Evolutionary conservation across 2,113 vertebrate genomes (phyloP), one percentile per base, ranked within the genome.

Genomic region (Syngnathus scovelli): DNA sequence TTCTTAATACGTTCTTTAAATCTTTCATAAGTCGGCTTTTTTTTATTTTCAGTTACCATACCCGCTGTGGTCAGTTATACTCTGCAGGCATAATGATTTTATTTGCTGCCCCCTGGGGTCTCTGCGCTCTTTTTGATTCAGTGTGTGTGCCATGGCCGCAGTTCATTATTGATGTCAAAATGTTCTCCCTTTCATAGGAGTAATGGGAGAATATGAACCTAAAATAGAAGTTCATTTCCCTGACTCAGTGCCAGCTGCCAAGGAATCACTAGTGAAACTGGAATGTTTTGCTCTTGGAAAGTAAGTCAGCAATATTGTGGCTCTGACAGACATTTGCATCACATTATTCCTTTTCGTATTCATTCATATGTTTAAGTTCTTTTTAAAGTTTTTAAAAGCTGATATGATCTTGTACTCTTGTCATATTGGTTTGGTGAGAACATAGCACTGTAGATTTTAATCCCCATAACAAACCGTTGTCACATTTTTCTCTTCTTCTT

Each of bases 201-300:
- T 92, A 68, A 98, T 98, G 96, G 96, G 96, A 55, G 96, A 98
- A 89, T 98, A 98, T 7, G 96, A 98, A 86, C 96, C 96, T 58
- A 98, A 98, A 92, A 98, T 98, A 90, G 96, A 98, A 92, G 93
- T 98, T 83, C 94, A 96, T 88, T 98, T 98, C 86, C 92, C 94
- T 3, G 95, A 98, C 86, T 93, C 89, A 0, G 89, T 98, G 64
- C 95, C 93, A 65, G 94, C 94, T 77, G 94, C 95, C 6, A 96
- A 95, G 81, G 96, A 95, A 69, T 94, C 95, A 0, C 90, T 91
- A 37, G 93, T 98, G 80, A 95, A 86, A 82, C 90, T 98, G 52
- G 96, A 98, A 80, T 98, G 96, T 75, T 98, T 98, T 68, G 96
- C 96, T 10, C 85, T 98, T 36, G 96, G 96, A 91, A 98, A 98